Conservation (phyloP, 2,797 vertebrate species). For the Bryconaethiops microstoma region DNA sequence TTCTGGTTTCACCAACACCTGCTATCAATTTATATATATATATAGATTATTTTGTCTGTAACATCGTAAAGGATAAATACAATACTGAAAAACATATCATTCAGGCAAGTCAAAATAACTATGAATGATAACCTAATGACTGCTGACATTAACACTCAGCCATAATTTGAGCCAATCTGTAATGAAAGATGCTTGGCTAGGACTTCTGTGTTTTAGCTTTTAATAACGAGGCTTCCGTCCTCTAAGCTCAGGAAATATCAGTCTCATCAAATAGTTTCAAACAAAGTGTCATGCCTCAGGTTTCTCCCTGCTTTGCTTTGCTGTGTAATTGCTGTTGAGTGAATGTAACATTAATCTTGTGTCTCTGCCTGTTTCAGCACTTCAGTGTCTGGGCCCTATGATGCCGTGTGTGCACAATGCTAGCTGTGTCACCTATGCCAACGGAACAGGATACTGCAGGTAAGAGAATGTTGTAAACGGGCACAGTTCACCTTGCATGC, state of each 20-base stretch:
- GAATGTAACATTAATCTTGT: not conserved
- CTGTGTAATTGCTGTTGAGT: conserved; percentile 21
- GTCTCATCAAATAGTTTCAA: not conserved
- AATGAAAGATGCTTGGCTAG: conserved; percentile 11
- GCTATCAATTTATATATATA: not conserved
- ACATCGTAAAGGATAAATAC: too few species aligned
- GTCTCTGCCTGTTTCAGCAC: conserved; percentile 75
- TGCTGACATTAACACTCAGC: not conserved
- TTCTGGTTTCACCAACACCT: too few species aligned
- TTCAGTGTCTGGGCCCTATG: conserved; percentile 87
- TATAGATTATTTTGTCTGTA: not conserved
- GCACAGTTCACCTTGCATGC: not conserved
- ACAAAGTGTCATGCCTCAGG: not conserved
- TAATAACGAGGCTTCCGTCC: not conserved
- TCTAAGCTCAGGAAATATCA: not conserved
- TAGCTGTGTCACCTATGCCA: conserved; percentile 82
- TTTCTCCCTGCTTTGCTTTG: conserved; percentile 5
- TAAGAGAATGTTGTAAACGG: conserved; percentile 71
- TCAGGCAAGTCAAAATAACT: too few species aligned
- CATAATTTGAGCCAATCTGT: not conserved
- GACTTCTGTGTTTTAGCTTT: not conserved
- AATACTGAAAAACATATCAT: too few species aligned
- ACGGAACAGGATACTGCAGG: conserved; percentile 92
- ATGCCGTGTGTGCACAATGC: conserved; percentile 90
- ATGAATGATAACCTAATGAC: too few species aligned